These are phyloP conservation scores for Molanna angustata DNA, from an alignment of 2,888 invertebrate species.

Conservation along the genomic window DNA sequence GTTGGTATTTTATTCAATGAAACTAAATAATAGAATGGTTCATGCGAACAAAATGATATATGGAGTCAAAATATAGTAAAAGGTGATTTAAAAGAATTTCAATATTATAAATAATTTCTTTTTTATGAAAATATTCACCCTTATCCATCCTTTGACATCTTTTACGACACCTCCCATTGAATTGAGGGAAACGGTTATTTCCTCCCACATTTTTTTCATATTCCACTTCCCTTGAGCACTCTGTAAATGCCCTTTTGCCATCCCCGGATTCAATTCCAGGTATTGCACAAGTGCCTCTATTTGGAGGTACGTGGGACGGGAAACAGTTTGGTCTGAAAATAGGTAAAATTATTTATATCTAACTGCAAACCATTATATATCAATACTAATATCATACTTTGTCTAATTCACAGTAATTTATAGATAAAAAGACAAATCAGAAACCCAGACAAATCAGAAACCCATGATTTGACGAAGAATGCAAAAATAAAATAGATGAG, in stretches of 20 bases:
- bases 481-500: too few species aligned
- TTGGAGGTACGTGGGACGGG: neutral
- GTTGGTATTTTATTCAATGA: neutral
- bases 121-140: neutral
- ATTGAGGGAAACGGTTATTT: neutral
- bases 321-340: neutral
- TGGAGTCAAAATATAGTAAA: neutral
- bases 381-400: too few species aligned
- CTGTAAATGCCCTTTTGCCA: neutral
- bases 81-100: neutral
- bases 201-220: neutral
- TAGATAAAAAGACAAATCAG: too few species aligned
- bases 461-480: too few species aligned
- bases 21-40: neutral
- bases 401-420: too few species aligned
- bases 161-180: neutral
- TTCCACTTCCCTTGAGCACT: neutral
- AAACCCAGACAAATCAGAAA: too few species aligned
- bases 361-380: too few species aligned
- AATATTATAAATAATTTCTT: neutral
- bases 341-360: neutral
- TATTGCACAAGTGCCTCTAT: neutral
- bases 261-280: neutral
- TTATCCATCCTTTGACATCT: neutral
- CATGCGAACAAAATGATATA: neutral